Base-by-base conservation (phyloP, 2,113 vertebrate genomes). In the Bucco capensis region DNA sequence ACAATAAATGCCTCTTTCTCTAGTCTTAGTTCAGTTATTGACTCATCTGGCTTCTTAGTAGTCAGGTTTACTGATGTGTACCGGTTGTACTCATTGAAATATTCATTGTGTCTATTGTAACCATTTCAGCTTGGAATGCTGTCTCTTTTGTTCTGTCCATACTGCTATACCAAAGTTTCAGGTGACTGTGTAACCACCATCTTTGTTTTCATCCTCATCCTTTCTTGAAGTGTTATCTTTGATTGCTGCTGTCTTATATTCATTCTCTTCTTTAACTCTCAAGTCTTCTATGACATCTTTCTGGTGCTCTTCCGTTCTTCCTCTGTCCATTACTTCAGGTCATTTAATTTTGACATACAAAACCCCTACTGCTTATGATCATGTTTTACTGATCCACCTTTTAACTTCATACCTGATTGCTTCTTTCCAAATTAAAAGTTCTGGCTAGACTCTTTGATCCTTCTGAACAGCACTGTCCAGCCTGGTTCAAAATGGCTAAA, bases 1-100 rank as follows among this genome's bases (percentile, higher is more conserved):
- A 27, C 49, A 69, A 28, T 25, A 51, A 70, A 84, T 35, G 22
- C 24, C 19, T 70, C 12, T 73, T 65, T 73, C 33, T 19, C 13
- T 22, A 1, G 19, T 65, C 53, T 23, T 88, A 33, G 31, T 83
- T 93, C 6, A 33, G 12, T 30, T 60, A 1, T 80, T 73, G 31
- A 27, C 64, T 78, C 24, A 18, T 44, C 21, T 74, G 24, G 18
- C 2, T 10, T 5, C 51, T 67, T 56, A 58, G 56, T 77, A 57
- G 4, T 0, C n/a, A n/a, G 2, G 6, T 77, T 9, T 71, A 0
- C 24, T 81, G 65, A 44, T 1, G 1, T 15, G 9, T 8, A 17
- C 25, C 35, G 40, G 11, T 72, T 14, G 9, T 64, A 14, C 47
- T 75, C 16, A 2, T 0, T 58, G n/a, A 37, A 78, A 35, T 67